Evolutionary conservation across 2,888 invertebrate species (phyloP).

Genomic region (Nomada goodeniana): DNA sequence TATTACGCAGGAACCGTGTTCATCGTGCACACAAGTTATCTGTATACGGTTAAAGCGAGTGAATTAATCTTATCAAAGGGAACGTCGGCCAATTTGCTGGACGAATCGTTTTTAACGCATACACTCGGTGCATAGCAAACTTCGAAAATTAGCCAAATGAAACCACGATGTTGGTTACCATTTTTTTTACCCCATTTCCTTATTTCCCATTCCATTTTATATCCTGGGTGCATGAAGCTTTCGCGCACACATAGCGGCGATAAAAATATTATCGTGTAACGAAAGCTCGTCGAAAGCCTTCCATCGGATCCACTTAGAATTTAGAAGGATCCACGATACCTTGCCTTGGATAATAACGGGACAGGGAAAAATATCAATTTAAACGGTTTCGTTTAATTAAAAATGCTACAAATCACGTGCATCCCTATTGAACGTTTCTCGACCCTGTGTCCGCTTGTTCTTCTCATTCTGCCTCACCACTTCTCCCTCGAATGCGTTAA

Average conservation of each 20-base stretch:
- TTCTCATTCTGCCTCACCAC: no score
- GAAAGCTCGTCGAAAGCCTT: neutral
- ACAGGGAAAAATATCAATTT: conserved; percentile 27
- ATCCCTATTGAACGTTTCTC: neutral
- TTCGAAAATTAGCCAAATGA: conserved; percentile 21
- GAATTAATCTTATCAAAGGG: conserved; percentile 33
- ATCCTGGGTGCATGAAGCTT: no score
- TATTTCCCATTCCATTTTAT: neutral
- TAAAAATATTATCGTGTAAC: conserved; percentile 7
- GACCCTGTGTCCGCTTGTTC: neutral
- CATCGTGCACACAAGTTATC: conserved; percentile 7
- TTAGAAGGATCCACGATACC: conserved; percentile 12
- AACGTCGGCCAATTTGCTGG: conserved; percentile 10
- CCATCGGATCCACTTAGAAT: conserved; percentile 26
- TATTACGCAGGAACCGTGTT: conserved; percentile 4
- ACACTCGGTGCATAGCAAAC: neutral
- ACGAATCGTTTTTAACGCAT: conserved; percentile 13
- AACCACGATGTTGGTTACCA: neutral
- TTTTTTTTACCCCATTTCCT: neutral
- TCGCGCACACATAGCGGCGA: neutral
- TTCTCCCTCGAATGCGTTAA: conserved; percentile 19
- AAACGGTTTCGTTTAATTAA: conserved; percentile 44
- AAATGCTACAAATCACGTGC: conserved; percentile 41
- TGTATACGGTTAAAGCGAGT: conserved; percentile 31
- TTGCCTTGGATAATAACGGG: neutral